Conservation (phyloP, 2,113 vertebrate species). For the Turnix velox region DNA sequence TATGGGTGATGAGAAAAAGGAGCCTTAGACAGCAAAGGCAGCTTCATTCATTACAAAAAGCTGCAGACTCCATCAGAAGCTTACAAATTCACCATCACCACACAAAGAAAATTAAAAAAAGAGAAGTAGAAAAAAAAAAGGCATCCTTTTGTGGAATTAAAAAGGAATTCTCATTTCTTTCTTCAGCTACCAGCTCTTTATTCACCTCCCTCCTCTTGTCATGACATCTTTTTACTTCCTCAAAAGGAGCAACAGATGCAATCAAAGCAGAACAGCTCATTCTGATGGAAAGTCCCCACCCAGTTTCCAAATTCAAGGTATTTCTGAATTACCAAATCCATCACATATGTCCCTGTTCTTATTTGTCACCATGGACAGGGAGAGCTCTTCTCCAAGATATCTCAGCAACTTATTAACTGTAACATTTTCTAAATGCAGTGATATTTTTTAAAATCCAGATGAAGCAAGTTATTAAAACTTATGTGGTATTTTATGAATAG, state of each 20-base stretch:
- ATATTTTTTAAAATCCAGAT: neutral
- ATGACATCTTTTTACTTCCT: neutral
- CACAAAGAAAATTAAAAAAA: neutral
- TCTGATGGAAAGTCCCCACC: neutral
- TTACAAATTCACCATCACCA: neutral
- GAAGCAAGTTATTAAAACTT: neutral
- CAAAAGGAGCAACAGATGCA: neutral
- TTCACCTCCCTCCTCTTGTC: neutral
- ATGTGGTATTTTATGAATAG: neutral
- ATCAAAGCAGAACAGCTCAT: neutral
- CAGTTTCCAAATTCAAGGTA: neutral
- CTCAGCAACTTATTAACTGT: neutral
- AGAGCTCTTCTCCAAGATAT: neutral
- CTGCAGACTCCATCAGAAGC: neutral
- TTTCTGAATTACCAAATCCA: neutral
- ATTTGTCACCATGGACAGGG: neutral
- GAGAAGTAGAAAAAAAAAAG: fast-evolving
- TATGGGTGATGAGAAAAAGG: neutral
- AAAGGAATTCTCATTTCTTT: neutral
- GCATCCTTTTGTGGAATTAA: neutral
- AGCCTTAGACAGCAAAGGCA: neutral
- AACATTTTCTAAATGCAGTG: neutral
- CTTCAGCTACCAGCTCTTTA: neutral
- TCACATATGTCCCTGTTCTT: neutral
- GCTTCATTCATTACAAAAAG: neutral